Evolutionary conservation across 2,113 vertebrate genomes (phyloP), one percentile per base, ranked within the genome.

Genomic region (Cranoglanis bouderius): DNA sequence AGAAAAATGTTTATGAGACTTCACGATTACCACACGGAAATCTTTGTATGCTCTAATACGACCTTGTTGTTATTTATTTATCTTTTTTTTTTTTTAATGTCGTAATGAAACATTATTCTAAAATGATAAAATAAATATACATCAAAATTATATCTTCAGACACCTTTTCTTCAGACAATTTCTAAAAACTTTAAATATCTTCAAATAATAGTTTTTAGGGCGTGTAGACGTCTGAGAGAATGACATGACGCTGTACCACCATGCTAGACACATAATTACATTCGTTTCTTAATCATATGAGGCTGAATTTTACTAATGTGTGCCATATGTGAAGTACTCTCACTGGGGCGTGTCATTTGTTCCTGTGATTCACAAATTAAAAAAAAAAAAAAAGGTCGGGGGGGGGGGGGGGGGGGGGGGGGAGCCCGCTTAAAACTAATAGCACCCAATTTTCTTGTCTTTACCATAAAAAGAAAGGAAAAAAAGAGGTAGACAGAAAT

Each of bases 221-320:
- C 91, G 91, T 93, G 40, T 61, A 59, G 55, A 59, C 3, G 55
- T 61, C 81, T 57, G 32, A 57, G 18, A 55, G 32, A 32, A 57
- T 24, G 61, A 61, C n/a, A 16, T 46, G 81, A 88, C 72, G 53
- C 26, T 35, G 38, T 93, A 94, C 92, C 88, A 87, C 91, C 91
- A 90, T 87, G 91, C 92, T 93, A 94, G 92, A 93, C 92, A 93
- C 91, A 91, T 95, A 95, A 96, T 96, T 94, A 96, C 93, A 92
- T 92, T 94, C 94, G 94, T 94, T 96, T 94, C 93, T 95, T 94
- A 95, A 96, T 95, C 94, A 95, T 94, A 93, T 84, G 84, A 85
- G 90, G 89, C n/a, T 87, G 89, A 81, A 89, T 87, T 91, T 90
- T 91, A 93, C 94, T 95, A 95, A 96, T 95, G 93, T 93, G 94